Base-by-base conservation (phyloP, 2,797 vertebrate genomes). In the Siniperca undulata region DNA sequence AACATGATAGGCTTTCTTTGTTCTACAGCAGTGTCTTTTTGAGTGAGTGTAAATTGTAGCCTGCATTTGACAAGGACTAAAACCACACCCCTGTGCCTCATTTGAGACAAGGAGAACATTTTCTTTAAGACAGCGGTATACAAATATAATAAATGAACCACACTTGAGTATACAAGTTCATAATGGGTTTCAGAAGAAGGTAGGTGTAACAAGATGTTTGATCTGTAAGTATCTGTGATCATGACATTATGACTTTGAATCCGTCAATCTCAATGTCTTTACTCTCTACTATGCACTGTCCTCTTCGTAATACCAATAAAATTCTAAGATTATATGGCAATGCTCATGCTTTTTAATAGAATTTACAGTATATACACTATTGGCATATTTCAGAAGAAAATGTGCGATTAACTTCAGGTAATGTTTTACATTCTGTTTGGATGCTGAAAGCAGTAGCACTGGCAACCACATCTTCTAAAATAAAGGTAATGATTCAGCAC, bases 401-500 rank as follows among this genome's bases (percentile, higher is more conserved):
- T 34, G 13, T 27, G 13, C 67, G 17, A 65, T 66, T 52, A 34
- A 69, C 58, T 67, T 36, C 4, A 65, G 66, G 3, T 70, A n/a
- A 24, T 70, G 5, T 68, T 84, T 78, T 42, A 70, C n/a, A 30
- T 52, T 64, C 9, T 64, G 38, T 71, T 40, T 66, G 65, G 64
- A 74, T 59, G 56, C 12, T 56, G 27, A 30, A 73, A 48, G 38
- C 34, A 27, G 34, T 9, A 46, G 0, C 13, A 48, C 56, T 19
- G 50, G 27, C 73, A 44, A 7, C 7, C 13, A 20, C 60, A 50
- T 64, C 19, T 38, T 52, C 22, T 46, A 59, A 69, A 76, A 72
- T 58, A 7, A 67, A 76, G 24, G 36, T 30, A 59, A 77, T 74
- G 74, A 75, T 53, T 76, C 53, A 77, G 72, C 65, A 67, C 22